Evolutionary conservation across 53 echinoderm and acorn worm species (phyloP).

Genomic region (Crossaster papposus): DNA sequence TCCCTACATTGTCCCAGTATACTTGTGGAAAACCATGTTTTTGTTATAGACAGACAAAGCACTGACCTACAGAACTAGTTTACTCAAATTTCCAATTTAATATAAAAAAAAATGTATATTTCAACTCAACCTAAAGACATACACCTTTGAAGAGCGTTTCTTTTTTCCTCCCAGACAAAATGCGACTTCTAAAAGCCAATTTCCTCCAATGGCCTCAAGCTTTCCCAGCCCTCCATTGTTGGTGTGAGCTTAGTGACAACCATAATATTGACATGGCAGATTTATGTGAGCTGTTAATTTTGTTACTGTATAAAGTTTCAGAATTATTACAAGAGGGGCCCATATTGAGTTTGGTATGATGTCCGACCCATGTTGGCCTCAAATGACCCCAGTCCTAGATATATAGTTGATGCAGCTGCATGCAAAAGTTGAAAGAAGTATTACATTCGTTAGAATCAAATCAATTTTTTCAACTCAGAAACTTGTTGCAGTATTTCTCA

Average conservation of each 20-base stretch:
- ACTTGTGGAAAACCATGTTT: not conserved
- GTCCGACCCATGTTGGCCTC: not conserved
- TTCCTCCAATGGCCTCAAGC: conserved; percentile 12
- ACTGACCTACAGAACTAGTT: conserved; percentile 23
- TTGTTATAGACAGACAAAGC: not conserved
- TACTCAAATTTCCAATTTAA: not conserved
- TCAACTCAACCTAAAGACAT: not conserved
- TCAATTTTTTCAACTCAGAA: too few species aligned
- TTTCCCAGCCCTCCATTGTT: not conserved
- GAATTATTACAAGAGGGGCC: not conserved
- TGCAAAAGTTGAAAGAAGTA: too few species aligned
- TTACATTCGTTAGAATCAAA: too few species aligned
- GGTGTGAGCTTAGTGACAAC: conserved; percentile 33
- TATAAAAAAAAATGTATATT: too few species aligned
- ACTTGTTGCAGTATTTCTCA: too few species aligned
- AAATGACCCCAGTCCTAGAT: not conserved
- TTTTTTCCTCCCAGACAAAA: not conserved
- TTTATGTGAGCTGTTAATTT: conserved; percentile 25
- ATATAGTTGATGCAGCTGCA: not conserved
- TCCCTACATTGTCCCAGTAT: not conserved
- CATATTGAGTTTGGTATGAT: not conserved
- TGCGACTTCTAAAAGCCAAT: conserved; percentile 17
- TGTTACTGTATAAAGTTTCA: conserved; percentile 14
- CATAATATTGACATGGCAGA: conserved; percentile 40
- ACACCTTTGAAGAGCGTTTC: conserved; percentile 6